phyloP scores from a whole-genome alignment of 2,797 vertebrate species.

The Garrulus glandarius region DNA sequence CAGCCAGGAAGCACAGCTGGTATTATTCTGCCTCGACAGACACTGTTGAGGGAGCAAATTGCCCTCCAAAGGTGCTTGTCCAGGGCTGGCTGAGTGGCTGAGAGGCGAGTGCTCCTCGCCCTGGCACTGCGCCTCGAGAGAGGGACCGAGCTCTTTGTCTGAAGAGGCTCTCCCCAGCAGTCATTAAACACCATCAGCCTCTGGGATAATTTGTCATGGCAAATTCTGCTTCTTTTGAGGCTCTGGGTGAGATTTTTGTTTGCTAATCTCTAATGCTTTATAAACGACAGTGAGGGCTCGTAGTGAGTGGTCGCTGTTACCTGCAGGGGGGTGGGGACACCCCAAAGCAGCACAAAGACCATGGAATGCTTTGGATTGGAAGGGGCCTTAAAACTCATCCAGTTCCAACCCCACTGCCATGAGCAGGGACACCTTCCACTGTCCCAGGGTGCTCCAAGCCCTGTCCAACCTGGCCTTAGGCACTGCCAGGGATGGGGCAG shows the following conservation, averaged over 20 bases:
- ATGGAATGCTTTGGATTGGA: not conserved
- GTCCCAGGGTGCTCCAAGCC: not conserved
- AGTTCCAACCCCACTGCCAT: not conserved
- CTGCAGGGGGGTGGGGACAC: rapidly evolving
- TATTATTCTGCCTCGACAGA: conserved; percentile 6
- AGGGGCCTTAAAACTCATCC: not conserved
- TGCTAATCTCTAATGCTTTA: not conserved
- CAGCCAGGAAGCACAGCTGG: conserved; percentile 31
- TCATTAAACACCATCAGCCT: not conserved
- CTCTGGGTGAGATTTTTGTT: not conserved
- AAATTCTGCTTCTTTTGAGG: not conserved
- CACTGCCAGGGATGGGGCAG: not conserved
- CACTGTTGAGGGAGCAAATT: not conserved
- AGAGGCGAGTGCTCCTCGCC: not conserved
- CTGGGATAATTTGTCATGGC: not conserved
- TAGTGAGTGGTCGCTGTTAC: rapidly evolving
- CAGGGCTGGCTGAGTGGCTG: not conserved
- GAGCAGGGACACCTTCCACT: not conserved
- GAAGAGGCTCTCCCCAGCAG: rapidly evolving
- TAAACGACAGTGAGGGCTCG: rapidly evolving
- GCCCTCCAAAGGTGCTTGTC: not conserved
- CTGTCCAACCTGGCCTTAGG: rapidly evolving
- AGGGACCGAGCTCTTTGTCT: not conserved
- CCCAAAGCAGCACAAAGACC: rapidly evolving
- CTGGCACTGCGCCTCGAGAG: rapidly evolving